Conservation (phyloP, 53 echinoderm and acorn worm species). For the Zoroaster sp. region DNA sequence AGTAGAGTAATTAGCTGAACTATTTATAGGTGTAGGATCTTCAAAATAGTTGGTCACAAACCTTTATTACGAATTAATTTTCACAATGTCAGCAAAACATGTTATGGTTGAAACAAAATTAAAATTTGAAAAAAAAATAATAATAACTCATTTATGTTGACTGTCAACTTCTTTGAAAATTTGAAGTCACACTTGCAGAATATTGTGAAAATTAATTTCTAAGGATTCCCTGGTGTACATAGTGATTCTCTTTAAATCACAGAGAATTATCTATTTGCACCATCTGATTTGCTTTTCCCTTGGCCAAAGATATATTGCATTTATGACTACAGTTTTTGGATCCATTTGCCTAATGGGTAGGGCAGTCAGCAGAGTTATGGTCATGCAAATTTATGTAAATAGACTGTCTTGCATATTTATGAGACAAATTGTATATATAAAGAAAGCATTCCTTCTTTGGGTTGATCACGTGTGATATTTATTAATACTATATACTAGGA, state of each 20-base stretch:
- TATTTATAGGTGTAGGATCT: background rate
- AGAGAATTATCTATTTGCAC: background rate
- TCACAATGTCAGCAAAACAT: background rate
- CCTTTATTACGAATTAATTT: background rate
- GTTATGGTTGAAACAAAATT: background rate
- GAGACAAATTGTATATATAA: constrained; percentile 43
- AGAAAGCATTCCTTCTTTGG: constrained; percentile 57
- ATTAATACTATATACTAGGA: constrained; percentile 5
- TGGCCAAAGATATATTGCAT: constrained; percentile 50
- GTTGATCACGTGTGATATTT: constrained; percentile 46
- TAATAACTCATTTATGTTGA: too few relatives aligned
- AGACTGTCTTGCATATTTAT: constrained; percentile 53
- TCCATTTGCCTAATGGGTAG: constrained; percentile 48
- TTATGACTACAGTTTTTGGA: constrained; percentile 47
- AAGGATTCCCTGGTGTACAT: background rate
- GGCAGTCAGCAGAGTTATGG: constrained; percentile 35
- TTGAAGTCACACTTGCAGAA: background rate
- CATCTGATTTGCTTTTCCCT: background rate
- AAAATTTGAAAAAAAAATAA: background rate
- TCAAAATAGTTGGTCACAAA: background rate
- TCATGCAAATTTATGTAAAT: constrained; percentile 56
- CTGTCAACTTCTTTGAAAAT: background rate
- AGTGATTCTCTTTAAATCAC: background rate
- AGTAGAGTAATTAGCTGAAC: background rate
- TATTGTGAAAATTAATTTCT: constrained; percentile 1